Conservation (phyloP, 2,113 vertebrate genomes). For the Elaphurus davidianus region DNA sequence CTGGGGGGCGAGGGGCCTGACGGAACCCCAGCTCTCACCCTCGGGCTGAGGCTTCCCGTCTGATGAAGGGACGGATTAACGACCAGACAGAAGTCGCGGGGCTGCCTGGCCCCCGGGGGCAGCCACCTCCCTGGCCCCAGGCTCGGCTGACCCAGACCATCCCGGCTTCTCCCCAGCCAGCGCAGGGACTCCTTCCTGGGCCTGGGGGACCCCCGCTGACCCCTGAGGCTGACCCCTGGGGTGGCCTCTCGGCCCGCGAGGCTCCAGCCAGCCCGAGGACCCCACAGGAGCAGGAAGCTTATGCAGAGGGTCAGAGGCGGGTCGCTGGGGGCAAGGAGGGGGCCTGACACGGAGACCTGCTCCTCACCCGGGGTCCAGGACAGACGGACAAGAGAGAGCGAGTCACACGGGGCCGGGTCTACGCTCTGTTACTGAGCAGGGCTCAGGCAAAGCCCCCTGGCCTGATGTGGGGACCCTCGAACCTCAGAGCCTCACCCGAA, state of each 20-base stretch:
- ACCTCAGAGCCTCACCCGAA: background rate
- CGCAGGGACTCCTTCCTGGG: background rate
- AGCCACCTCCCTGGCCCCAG: background rate
- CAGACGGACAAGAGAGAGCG: background rate
- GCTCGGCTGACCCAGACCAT: accelerated
- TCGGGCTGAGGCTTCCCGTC: background rate
- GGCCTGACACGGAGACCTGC: background rate
- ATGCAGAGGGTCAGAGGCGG: background rate
- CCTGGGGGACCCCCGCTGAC: background rate
- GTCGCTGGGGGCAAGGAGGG: background rate
- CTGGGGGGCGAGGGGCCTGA: background rate
- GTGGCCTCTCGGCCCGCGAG: accelerated
- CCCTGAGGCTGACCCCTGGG: background rate
- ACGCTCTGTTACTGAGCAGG: background rate
- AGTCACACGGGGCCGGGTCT: background rate
- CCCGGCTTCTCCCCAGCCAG: accelerated
- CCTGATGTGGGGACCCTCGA: background rate
- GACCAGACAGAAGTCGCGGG: background rate
- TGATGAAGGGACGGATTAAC: background rate
- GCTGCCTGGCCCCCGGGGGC: background rate
- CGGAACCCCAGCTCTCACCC: background rate
- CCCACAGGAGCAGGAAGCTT: background rate
- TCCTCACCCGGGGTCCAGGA: background rate
- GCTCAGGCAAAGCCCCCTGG: background rate
- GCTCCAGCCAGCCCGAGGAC: background rate